phyloP scores from a whole-genome alignment of 2,113 vertebrate genomes.

The Cygnus atratus region DNA sequence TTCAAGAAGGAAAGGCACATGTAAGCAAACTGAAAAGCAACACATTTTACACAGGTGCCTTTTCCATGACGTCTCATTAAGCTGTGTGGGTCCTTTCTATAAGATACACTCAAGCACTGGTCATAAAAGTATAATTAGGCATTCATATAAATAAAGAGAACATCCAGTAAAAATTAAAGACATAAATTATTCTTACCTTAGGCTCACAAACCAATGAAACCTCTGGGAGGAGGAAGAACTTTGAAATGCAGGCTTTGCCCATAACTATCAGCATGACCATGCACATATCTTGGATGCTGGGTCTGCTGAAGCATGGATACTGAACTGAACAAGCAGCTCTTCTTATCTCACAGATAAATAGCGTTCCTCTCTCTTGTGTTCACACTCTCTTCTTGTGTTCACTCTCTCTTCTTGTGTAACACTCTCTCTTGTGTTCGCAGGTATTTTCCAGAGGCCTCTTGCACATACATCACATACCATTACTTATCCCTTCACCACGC shows the following conservation, averaged over 20 bases:
- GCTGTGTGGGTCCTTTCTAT: background rate
- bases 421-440: background rate
- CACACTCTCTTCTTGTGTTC: background rate
- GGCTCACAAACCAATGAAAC: background rate
- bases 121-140: background rate
- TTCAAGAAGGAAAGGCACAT: background rate
- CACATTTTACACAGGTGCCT: background rate
- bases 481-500: background rate
- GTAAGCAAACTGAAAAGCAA: background rate
- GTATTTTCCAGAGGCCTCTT: background rate
- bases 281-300: background rate
- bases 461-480: background rate
- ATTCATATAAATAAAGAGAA: background rate
- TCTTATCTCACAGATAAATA: background rate
- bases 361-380: background rate
- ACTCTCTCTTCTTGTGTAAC: too few relatives aligned
- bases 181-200: conserved; percentile 12
- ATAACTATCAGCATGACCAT: background rate
- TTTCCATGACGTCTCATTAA: background rate
- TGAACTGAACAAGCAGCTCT: background rate
- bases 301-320: background rate
- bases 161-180: background rate
- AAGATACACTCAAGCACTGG: background rate
- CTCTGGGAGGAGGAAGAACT: background rate
- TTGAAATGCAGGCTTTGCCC: background rate